These are phyloP conservation scores for Xenentodon cancila DNA, from an alignment of 2,797 vertebrate species.

Conservation along the genomic window DNA sequence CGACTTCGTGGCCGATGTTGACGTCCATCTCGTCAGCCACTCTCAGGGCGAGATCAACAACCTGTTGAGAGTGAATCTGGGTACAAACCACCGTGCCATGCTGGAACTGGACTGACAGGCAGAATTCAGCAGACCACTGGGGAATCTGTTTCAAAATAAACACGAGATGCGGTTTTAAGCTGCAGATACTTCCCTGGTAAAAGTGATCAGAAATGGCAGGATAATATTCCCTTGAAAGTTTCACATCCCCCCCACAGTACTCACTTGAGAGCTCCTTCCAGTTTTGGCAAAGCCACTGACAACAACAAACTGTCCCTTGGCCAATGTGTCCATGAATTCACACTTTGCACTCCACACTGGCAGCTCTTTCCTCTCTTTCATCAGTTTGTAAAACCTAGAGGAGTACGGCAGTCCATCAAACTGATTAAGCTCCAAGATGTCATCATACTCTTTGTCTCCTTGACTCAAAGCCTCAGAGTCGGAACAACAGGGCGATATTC, in stretches of 20 bases:
- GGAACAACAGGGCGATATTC: constrained; percentile 49
- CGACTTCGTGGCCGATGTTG: constrained; percentile 89
- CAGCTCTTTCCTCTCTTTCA: constrained; percentile 87
- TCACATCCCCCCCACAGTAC: constrained; percentile 45
- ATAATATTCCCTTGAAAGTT: background rate
- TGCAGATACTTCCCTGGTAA: background rate
- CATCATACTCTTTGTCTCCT: constrained; percentile 69
- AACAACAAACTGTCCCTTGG: constrained; percentile 83
- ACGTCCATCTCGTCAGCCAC: constrained; percentile 93
- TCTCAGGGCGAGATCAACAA: constrained; percentile 83
- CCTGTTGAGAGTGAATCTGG: constrained; percentile 82
- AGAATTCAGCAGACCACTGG: constrained; percentile 91
- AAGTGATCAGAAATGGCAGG: background rate
- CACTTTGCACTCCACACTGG: constrained; percentile 87
- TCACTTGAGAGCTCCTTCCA: constrained; percentile 94
- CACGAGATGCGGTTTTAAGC: constrained; percentile 11
- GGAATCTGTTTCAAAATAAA: constrained; percentile 80
- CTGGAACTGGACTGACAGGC: constrained; percentile 82
- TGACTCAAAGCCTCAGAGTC: constrained; percentile 76
- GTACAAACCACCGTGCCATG: constrained; percentile 86
- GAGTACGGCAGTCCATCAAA: constrained; percentile 94
- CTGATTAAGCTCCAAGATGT: constrained; percentile 89
- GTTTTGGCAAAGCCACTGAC: constrained; percentile 87
- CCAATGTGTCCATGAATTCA: constrained; percentile 87
- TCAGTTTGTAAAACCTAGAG: constrained; percentile 91